These are phyloP conservation scores for Rhyacophila evoluta DNA, from an alignment of 2,888 invertebrate genomes.

Conservation along the genomic window DNA sequence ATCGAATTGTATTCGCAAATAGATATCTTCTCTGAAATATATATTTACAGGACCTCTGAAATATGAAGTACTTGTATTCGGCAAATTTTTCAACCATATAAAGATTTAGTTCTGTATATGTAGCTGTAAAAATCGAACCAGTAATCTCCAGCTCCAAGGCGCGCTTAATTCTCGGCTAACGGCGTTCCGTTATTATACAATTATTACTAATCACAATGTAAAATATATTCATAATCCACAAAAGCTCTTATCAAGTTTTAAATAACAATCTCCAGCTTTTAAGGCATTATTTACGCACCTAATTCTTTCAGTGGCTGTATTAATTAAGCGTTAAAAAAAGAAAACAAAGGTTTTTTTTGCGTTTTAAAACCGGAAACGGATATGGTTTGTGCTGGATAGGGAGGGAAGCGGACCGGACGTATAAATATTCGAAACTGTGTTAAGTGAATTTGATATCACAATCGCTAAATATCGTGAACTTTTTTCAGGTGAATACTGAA, in stretches of 20 bases:
- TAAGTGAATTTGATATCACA: not conserved
- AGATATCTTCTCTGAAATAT: too few relatives aligned
- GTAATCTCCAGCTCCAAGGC: too few relatives aligned
- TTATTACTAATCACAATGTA: too few relatives aligned
- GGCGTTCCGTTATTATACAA: too few relatives aligned
- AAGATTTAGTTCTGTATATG: too few relatives aligned
- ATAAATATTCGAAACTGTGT: not conserved
- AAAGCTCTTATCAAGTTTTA: not conserved
- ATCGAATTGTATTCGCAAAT: too few relatives aligned
- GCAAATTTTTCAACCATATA: too few relatives aligned
- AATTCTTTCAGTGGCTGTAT: not conserved
- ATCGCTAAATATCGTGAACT: not conserved
- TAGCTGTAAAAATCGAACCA: too few relatives aligned
- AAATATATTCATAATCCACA: not conserved
- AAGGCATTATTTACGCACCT: not conserved
- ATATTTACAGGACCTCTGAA: too few relatives aligned
- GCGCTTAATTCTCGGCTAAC: too few relatives aligned
- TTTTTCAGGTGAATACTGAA: not conserved
- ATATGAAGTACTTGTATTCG: too few relatives aligned
- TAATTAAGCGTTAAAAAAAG: not conserved
- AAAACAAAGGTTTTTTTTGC: not conserved
- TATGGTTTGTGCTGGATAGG: not conserved
- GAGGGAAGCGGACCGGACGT: not conserved
- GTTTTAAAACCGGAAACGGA: not conserved
- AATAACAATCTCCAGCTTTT: not conserved